Percentiles rank a stretch among this genome's conserved stretches.
phyloP scores from a whole-genome alignment of 2,797 vertebrate species.

The Paguma larvata region DNA sequence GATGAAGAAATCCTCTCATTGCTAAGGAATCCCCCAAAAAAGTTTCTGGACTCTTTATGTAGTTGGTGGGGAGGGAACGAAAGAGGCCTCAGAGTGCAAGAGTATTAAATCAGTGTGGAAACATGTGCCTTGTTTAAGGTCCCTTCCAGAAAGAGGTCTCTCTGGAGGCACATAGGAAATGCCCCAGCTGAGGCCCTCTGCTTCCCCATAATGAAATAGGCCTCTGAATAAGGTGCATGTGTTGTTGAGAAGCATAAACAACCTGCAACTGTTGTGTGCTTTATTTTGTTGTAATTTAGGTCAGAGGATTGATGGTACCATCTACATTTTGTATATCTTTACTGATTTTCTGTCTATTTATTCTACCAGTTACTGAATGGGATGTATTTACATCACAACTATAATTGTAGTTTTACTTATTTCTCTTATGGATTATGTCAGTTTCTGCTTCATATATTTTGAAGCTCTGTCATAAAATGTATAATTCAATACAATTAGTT shows the following conservation, averaged over 20 bases:
- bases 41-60: background rate
- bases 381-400: background rate
- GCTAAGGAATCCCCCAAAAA: background rate
- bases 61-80: background rate
- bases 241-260: background rate
- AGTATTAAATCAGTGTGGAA: background rate
- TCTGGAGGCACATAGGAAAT: fast-evolving
- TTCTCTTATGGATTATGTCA: background rate
- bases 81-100: background rate
- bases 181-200: fast-evolving
- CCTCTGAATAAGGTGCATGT: background rate
- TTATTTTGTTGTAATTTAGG: background rate
- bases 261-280: background rate
- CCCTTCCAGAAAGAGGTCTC: background rate
- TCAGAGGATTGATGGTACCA: background rate
- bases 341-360: background rate
- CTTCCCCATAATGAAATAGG: background rate
- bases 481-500: background rate
- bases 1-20: background rate
- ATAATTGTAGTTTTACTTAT: background rate
- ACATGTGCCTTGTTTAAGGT: background rate
- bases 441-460: background rate
- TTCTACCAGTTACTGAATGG: background rate
- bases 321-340: background rate
- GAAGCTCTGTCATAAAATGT: background rate